Conservation (phyloP, 2,888 invertebrate genomes). For the Brenthis ino region DNA sequence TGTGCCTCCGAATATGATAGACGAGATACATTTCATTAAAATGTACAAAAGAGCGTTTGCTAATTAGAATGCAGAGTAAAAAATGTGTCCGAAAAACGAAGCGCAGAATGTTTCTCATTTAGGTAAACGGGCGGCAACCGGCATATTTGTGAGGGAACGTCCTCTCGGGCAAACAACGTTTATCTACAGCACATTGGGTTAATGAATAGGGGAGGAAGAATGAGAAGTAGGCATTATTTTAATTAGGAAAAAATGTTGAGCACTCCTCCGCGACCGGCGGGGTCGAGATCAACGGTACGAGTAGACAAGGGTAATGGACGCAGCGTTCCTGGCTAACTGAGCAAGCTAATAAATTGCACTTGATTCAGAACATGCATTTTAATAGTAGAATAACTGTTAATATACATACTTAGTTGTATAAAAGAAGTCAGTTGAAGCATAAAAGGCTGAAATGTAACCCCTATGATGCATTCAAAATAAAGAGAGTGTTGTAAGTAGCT, state of each 20-base stretch:
- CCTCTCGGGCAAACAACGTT: slow-evolving; percentile 71
- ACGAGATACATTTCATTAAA: slow-evolving; percentile 50
- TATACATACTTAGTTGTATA: slow-evolving; percentile 17
- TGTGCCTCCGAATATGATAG: slow-evolving; percentile 27
- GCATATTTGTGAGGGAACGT: slow-evolving; percentile 70
- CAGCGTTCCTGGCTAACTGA: slow-evolving; percentile 43
- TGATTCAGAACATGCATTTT: slow-evolving; percentile 49
- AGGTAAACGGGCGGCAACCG: slow-evolving; percentile 63
- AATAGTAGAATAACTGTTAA: slow-evolving; percentile 35
- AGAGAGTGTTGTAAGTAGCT: slow-evolving; percentile 20
- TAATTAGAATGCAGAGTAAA: slow-evolving; percentile 60
- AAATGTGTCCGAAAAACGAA: slow-evolving; percentile 58
- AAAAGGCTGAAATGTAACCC: slow-evolving; percentile 28
- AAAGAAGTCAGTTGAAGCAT: slow-evolving; percentile 20
- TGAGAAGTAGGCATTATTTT: slow-evolving; percentile 78
- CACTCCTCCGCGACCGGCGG: slow-evolving; percentile 53
- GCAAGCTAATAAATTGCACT: slow-evolving; percentile 54
- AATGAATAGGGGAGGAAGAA: slow-evolving; percentile 76
- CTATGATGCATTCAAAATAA: slow-evolving; percentile 24
- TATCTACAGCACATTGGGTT: slow-evolving; percentile 78
- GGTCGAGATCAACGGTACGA: slow-evolving; percentile 39
- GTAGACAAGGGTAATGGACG: slow-evolving; percentile 42
- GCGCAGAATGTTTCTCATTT: slow-evolving; percentile 64
- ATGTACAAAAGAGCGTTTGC: slow-evolving; percentile 52
- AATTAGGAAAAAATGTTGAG: slow-evolving; percentile 75